Percentiles rank a stretch among this genome's conserved stretches.
phyloP scores from a whole-genome alignment of 2,888 invertebrate species.

The Neuroscelio doddi region DNA sequence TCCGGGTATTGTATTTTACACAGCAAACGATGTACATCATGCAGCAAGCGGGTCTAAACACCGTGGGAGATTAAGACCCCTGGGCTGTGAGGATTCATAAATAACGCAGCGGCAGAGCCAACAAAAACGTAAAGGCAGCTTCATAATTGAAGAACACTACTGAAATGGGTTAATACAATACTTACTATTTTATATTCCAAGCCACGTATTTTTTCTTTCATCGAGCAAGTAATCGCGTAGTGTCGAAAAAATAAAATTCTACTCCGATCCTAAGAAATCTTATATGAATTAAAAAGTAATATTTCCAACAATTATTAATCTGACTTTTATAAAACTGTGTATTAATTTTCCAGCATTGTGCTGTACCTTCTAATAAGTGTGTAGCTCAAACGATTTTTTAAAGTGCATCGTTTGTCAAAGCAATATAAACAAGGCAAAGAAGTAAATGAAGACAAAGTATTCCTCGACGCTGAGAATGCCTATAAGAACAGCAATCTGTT shows the following conservation, averaged over 20 bases:
- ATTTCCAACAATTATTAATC: too few relatives aligned
- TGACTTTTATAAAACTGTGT: too few relatives aligned
- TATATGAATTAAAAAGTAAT: too few relatives aligned
- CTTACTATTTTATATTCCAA: too few relatives aligned
- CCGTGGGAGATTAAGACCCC: conserved; percentile 47
- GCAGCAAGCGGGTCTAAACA: conserved; percentile 41
- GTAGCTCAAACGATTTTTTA: too few relatives aligned
- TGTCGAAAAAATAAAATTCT: too few relatives aligned
- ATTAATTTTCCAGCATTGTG: too few relatives aligned
- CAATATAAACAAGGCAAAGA: conserved; percentile 27
- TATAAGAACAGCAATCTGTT: conserved; percentile 46
- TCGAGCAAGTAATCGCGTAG: too few relatives aligned
- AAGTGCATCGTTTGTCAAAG: too few relatives aligned
- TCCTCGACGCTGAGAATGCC: conserved; percentile 25
- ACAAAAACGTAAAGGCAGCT: conserved; percentile 33
- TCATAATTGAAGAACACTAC: conserved; percentile 39
- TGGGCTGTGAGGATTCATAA: conserved; percentile 43
- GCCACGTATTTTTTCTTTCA: too few relatives aligned
- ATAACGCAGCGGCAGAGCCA: conserved; percentile 40
- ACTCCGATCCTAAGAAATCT: too few relatives aligned
- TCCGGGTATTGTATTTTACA: conserved; percentile 38
- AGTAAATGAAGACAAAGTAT: conserved; percentile 42
- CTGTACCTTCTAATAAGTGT: too few relatives aligned
- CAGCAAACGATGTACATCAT: conserved; percentile 25
- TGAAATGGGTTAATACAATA: conserved; percentile 37